These are phyloP conservation scores for Leptinotarsa undecemlineata DNA, from an alignment of 1,140 invertebrate species.

Conservation along the genomic window DNA sequence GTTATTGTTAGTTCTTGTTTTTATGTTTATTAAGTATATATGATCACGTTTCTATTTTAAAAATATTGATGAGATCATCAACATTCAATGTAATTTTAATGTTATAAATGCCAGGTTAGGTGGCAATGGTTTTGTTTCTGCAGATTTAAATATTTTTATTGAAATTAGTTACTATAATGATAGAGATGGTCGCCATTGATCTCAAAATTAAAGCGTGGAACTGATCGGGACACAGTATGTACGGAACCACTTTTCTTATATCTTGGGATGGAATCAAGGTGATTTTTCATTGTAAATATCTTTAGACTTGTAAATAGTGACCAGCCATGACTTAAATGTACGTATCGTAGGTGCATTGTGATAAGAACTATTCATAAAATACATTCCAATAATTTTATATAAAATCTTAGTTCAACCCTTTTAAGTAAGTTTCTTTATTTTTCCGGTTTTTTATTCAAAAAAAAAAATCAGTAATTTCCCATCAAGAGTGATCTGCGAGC, in stretches of 20 bases:
- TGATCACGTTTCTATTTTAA: slow-evolving; percentile 47
- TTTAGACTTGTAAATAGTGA: slow-evolving; percentile 49
- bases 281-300: slow-evolving; percentile 48
- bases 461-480: no score
- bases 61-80: slow-evolving; percentile 50
- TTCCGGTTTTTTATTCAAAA: no score
- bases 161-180: slow-evolving; percentile 19
- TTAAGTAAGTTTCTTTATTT: background rate
- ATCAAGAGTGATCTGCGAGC: no score
- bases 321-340: slow-evolving; percentile 48
- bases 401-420: slow-evolving; percentile 22
- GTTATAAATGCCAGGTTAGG: slow-evolving; percentile 35
- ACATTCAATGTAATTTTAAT: slow-evolving; percentile 48
- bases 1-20: slow-evolving; percentile 52
- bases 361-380: slow-evolving; percentile 38
- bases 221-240: slow-evolving; percentile 44
- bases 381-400: slow-evolving; percentile 27
- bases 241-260: slow-evolving; percentile 40
- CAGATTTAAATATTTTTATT: slow-evolving; percentile 34
- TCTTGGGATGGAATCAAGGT: slow-evolving; percentile 39
- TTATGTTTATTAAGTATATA: slow-evolving; percentile 46
- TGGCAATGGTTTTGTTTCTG: slow-evolving; percentile 39
- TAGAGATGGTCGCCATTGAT: slow-evolving; percentile 48
- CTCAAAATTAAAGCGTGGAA: slow-evolving; percentile 51
- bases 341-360: slow-evolving; percentile 42